These are phyloP conservation scores for Aeoliscus strigatus DNA, from an alignment of 2,797 vertebrate genomes.

Conservation along the genomic window DNA sequence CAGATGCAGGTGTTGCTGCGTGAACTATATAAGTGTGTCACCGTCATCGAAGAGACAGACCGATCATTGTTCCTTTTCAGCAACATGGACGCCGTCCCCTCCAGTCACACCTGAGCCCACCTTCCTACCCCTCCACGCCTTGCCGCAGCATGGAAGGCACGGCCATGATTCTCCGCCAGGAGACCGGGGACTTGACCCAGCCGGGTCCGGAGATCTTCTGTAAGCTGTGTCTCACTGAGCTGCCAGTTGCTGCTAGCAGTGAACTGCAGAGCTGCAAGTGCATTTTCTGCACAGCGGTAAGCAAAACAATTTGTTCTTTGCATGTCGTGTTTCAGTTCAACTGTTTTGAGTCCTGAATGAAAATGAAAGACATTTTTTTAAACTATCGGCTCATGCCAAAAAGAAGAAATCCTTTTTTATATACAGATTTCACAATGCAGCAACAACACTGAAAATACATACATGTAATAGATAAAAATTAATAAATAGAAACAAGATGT, in stretches of 20 bases:
- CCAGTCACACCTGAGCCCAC: slow-evolving; percentile 29
- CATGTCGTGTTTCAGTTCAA: no score
- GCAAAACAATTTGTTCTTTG: slow-evolving; percentile 8
- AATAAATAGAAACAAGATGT: no score
- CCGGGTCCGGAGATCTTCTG: slow-evolving; percentile 69
- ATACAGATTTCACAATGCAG: no score
- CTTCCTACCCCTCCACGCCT: background rate
- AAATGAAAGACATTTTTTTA: no score
- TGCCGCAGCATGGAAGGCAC: slow-evolving; percentile 48
- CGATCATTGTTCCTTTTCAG: slow-evolving; percentile 54
- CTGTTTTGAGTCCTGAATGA: no score
- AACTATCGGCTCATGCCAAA: no score
- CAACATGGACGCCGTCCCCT: slow-evolving; percentile 51
- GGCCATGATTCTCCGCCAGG: slow-evolving; percentile 29
- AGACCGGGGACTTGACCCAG: slow-evolving; percentile 7
- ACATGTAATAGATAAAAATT: no score
- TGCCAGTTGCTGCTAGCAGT: slow-evolving; percentile 78
- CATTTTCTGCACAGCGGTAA: slow-evolving; percentile 86
- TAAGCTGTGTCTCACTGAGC: slow-evolving; percentile 89
- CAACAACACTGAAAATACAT: no score
- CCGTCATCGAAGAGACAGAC: background rate
- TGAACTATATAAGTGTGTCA: background rate
- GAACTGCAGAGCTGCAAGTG: slow-evolving; percentile 85
- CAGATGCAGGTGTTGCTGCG: background rate
- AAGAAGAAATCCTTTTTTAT: no score